A percentile compares a stretch with the other conserved stretches of the same genome.
phyloP scores from a whole-genome alignment of 2,113 vertebrate genomes.

The Poecile atricapillus region DNA sequence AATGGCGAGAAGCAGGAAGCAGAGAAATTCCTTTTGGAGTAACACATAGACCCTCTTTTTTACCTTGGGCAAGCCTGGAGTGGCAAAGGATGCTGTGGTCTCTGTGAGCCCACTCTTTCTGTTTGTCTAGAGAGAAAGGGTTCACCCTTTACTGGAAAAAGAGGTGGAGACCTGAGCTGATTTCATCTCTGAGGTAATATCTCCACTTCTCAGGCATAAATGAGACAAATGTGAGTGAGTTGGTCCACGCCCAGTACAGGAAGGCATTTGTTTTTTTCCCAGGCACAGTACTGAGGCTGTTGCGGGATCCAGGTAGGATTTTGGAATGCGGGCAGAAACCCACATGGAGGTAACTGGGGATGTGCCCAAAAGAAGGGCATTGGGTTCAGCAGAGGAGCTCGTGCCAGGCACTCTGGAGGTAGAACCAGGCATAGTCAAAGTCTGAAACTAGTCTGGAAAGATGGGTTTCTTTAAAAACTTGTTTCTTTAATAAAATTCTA shows the following conservation, averaged over 20 bases:
- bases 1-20: constrained; percentile 63
- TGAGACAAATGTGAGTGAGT: constrained; percentile 42
- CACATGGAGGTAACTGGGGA: neutral
- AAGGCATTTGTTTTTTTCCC: constrained; percentile 40
- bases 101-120: constrained; percentile 44
- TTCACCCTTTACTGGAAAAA: constrained; percentile 51
- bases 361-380: neutral
- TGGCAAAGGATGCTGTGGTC: constrained; percentile 54
- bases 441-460: neutral
- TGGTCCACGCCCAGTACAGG: neutral
- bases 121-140: constrained; percentile 43
- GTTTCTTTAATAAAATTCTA: neutral
- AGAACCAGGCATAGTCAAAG: neutral
- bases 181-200: constrained; percentile 62
- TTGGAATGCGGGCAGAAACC: neutral
- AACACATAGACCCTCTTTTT: constrained; percentile 50
- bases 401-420: neutral
- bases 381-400: neutral
- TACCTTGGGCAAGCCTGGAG: neutral
- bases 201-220: constrained; percentile 44
- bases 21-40: constrained; percentile 57
- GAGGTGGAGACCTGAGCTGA: constrained; percentile 31
- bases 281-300: neutral
- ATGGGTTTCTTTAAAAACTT: neutral
- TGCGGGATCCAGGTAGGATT: neutral